Conservation (phyloP, 2,113 vertebrate genomes). For the Peromyscus maniculatus region DNA sequence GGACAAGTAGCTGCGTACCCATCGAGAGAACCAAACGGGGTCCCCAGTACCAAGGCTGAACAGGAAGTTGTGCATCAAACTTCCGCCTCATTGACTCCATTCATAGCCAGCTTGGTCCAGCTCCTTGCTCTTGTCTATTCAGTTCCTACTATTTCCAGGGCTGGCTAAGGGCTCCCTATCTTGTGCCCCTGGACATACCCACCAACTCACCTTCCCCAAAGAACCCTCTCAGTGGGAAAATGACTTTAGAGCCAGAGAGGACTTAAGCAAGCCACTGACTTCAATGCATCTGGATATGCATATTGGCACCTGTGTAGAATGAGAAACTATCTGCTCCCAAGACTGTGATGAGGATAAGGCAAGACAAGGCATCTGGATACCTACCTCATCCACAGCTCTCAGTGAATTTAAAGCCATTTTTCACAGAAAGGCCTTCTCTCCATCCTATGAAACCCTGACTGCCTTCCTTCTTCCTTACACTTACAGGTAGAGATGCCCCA, state of each 20-base stretch:
- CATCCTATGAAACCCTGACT: background rate
- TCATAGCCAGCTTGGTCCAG: background rate
- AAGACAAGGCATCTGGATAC: background rate
- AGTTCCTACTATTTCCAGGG: background rate
- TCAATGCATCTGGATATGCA: background rate
- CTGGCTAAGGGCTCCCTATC: background rate
- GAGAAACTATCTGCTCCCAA: background rate
- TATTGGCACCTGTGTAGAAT: background rate
- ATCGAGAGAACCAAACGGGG: background rate
- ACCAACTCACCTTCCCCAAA: background rate
- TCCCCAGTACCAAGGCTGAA: background rate
- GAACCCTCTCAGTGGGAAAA: background rate
- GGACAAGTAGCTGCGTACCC: background rate
- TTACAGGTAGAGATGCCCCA: background rate
- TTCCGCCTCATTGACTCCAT: background rate
- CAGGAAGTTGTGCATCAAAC: background rate
- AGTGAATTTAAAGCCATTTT: conserved; percentile 7
- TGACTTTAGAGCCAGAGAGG: background rate
- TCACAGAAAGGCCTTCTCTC: background rate
- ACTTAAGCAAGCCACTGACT: background rate
- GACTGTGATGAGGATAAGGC: background rate
- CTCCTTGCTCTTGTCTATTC: background rate
- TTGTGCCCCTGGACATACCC: background rate
- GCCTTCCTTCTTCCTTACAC: background rate
- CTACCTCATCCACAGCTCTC: background rate